Conservation (phyloP, 2,888 invertebrate species). For the Epistrophella euchroma region DNA sequence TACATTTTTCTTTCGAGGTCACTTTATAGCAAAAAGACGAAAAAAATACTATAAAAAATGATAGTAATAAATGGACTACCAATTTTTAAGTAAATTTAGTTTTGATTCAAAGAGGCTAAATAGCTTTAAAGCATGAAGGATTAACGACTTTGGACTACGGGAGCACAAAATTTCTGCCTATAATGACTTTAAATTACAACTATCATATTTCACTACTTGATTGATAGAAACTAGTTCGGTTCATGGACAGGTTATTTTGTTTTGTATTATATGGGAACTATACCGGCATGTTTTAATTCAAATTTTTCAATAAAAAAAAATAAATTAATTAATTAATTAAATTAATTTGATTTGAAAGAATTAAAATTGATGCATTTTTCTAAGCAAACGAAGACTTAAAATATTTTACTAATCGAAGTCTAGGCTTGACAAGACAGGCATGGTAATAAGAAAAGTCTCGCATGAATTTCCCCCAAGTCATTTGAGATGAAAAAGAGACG, state of each 20-base stretch:
- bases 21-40: constrained; percentile 5
- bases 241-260: background rate
- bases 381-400: no score
- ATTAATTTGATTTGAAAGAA: no score
- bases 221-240: background rate
- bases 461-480: no score
- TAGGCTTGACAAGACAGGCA: no score
- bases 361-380: no score
- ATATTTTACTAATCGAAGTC: no score
- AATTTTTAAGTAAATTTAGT: constrained; percentile 34
- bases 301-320: background rate
- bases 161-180: background rate
- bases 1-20: constrained; percentile 51
- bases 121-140: constrained; percentile 24
- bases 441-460: no score
- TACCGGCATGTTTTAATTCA: background rate
- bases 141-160: constrained; percentile 23
- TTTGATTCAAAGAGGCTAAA: constrained; percentile 14
- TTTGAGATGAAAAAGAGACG: no score
- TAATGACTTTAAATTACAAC: background rate
- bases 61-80: constrained; percentile 35
- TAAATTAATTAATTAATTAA: no score
- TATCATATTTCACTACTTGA: constrained; percentile 23
- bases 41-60: constrained; percentile 41
- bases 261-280: background rate